Conservation (phyloP, 2,797 vertebrate species). For the Coluber constrictor region DNA sequence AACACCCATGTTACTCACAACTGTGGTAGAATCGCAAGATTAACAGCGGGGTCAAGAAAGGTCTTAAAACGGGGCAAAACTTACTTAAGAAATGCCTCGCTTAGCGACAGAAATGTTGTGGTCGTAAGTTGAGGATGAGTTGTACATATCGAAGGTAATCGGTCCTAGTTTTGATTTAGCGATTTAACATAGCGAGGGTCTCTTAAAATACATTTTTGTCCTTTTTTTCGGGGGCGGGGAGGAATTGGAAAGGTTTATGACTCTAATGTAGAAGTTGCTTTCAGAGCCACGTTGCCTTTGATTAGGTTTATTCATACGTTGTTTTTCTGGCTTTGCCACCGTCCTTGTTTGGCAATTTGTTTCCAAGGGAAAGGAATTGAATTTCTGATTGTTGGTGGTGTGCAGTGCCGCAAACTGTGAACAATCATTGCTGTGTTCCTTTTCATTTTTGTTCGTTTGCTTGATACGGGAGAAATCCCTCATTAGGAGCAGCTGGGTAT, state of each 20-base stretch:
- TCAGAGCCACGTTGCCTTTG: background rate
- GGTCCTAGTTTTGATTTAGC: background rate
- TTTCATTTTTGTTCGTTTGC: background rate
- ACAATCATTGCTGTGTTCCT: constrained; percentile 13
- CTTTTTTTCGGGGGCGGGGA: background rate
- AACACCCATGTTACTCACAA: too few species aligned
- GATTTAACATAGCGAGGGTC: background rate
- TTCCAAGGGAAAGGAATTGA: background rate
- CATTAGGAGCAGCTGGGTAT: background rate
- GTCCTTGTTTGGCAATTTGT: constrained; percentile 7
- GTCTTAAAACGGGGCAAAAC: too few species aligned
- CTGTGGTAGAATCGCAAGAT: too few species aligned
- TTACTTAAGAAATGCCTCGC: too few species aligned
- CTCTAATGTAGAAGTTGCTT: background rate
- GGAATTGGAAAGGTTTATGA: background rate
- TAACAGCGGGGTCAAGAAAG: too few species aligned
- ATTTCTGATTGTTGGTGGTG: constrained; percentile 5
- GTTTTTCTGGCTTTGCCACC: background rate
- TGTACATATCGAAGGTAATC: background rate
- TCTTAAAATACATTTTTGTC: background rate
- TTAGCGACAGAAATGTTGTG: too few species aligned
- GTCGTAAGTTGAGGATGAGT: too few species aligned
- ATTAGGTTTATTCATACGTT: background rate
- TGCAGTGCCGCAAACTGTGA: constrained; percentile 9
- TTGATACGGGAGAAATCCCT: constrained; percentile 9